Evolutionary conservation across 64 coral and sea anemone genomes (phyloP).

Genomic region (Catalaphyllia jardinei): DNA sequence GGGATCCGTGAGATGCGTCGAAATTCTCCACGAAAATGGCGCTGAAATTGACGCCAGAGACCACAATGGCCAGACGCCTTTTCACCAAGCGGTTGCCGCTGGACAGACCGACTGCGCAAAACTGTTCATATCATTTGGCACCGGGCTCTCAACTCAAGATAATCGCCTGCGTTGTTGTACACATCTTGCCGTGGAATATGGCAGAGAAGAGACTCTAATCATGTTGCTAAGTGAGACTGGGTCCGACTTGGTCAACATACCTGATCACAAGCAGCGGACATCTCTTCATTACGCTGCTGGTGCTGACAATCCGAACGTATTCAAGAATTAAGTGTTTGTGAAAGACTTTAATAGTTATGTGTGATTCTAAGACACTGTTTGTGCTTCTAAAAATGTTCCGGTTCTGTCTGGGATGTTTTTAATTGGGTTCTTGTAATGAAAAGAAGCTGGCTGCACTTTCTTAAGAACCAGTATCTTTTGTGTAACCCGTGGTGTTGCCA

Average conservation of each 20-base stretch:
- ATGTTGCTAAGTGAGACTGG: conserved; percentile 56
- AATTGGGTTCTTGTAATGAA: no score
- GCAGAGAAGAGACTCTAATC: conserved; percentile 49
- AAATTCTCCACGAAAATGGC: conserved; percentile 42
- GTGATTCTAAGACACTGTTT: no score
- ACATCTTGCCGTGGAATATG: conserved; percentile 78
- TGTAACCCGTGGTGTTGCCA: no score
- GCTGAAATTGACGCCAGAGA: conserved; percentile 45
- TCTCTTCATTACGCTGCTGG: conserved; percentile 80
- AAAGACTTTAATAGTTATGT: no score
- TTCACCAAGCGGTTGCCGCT: conserved; percentile 61
- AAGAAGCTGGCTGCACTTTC: no score
- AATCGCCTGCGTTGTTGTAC: conserved; percentile 51
- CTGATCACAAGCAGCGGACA: conserved; percentile 58
- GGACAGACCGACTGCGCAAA: conserved; percentile 49
- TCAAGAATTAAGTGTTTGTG: no score
- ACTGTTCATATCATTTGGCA: conserved; percentile 58
- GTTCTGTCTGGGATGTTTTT: no score
- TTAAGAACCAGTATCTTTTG: no score
- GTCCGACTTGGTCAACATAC: conserved; percentile 12
- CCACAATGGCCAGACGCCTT: conserved; percentile 59
- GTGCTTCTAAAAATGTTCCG: no score
- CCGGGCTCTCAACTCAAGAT: conserved; percentile 46
- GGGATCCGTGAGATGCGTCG: conserved; percentile 12
- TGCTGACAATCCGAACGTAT: conserved; percentile 56